Base-by-base conservation (phyloP, 2,888 invertebrate genomes). In the Leptothorax acervorum region DNA sequence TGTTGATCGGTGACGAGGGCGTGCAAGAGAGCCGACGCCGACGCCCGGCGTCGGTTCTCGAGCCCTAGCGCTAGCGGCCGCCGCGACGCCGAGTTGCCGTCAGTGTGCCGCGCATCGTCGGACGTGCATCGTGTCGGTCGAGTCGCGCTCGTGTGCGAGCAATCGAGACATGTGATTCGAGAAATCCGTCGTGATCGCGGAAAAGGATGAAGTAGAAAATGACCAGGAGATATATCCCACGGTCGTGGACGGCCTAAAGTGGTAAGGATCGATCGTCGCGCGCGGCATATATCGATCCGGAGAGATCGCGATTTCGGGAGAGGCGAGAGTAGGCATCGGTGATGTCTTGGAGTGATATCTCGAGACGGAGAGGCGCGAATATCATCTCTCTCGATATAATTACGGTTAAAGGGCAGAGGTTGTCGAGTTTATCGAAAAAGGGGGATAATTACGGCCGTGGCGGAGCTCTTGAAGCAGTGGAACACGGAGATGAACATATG, bases 41-140 rank as follows among this genome's bases (percentile, higher is more conserved):
- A 92, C 90, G 92, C 88, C 87, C 86, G 85, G 87, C 89, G 88
- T 86, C 92, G 90, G 87, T 90, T 89, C 70, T 68, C 88, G 23
- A 23, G 23, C 23, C 23, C 23, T 23, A 23, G 86, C 82, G 79
- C 83, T 83, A 2, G 75, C 45, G 35, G 53, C 57, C 60, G 57
- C 48, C 75, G 42, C 75, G 75, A 76, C 75, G 75, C 76, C 73
- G 82, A 57, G 60, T 35, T 23, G 51, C 39, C 23, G 45, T 88
- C 90, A 90, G 90, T 90, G 62, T 82, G 70, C 90, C 91, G 90
- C 90, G 87, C 85, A 88, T 82, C 88, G 84, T 88, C 76, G 84
- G 65, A 78, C 82, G 90, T 86, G 85, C 70, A 70, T 84, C 35
- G 81, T 73, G 83, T 51, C 45, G 53, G 62, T 35, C 23, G 60